These are phyloP conservation scores for Thalpophila matura DNA, from an alignment of 2,888 invertebrate species.

Conservation along the genomic window DNA sequence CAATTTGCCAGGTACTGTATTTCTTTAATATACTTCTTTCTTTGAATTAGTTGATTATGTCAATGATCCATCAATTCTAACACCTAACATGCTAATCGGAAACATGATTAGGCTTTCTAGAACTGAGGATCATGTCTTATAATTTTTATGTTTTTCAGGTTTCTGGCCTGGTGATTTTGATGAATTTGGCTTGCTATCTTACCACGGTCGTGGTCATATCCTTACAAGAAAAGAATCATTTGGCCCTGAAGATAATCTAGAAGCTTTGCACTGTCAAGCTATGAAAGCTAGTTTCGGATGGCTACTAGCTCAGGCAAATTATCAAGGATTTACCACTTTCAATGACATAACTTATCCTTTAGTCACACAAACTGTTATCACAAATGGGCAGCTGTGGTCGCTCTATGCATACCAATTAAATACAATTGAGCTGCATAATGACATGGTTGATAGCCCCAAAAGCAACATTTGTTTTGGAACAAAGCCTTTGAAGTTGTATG, in stretches of 20 bases:
- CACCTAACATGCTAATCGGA: too few relatives aligned
- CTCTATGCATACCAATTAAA: constrained; percentile 98
- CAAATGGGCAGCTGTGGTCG: constrained; percentile 96
- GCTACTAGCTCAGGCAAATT: constrained; percentile 94
- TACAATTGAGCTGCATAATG: constrained; percentile 93
- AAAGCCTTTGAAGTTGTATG: constrained; percentile 93
- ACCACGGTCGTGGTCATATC: constrained; percentile 92
- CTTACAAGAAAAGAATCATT: constrained; percentile 81
- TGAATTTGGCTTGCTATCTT: constrained; percentile 95
- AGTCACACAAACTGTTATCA: constrained; percentile 96
- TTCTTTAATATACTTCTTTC: too few relatives aligned
- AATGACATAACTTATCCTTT: constrained; percentile 98
- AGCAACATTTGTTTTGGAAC: constrained; percentile 96
- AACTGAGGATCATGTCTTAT: too few relatives aligned
- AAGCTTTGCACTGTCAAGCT: constrained; percentile 94
- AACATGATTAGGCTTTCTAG: too few relatives aligned
- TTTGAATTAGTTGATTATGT: too few relatives aligned
- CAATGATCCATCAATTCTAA: too few relatives aligned
- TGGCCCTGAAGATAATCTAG: constrained; percentile 90
- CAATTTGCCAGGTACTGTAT: constrained; percentile 93
- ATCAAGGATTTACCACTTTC: constrained; percentile 97
- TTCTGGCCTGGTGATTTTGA: constrained; percentile 95
- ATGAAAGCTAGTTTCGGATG: constrained; percentile 95
- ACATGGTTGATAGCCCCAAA: constrained; percentile 92
- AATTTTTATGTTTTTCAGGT: constrained; percentile 85